Base-by-base conservation (phyloP, 92 coral and sea anemone species). In the Ricordea florida region DNA sequence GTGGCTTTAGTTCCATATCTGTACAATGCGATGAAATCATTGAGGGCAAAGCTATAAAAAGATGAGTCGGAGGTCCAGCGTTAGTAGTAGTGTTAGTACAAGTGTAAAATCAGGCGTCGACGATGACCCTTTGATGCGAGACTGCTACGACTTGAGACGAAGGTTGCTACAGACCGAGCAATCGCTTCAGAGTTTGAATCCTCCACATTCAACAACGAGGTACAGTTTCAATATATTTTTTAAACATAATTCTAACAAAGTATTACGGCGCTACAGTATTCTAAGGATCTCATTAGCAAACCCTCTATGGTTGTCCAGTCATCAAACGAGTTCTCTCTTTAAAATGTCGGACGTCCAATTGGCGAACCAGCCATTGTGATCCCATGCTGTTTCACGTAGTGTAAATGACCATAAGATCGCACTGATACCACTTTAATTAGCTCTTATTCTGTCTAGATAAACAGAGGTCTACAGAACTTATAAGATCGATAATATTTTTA, bases 21-120 rank as follows among this genome's bases (percentile, higher is more conserved):
- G n/a, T n/a, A 55, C 30, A 16, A 6, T 37, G 44, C 44, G 44
- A 59, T 60, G 80, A 25, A 20, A 10, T 4, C 59, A 18, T 31
- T 57, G 69, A 78, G 62, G 33, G 5, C 41, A 61, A 62, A 52
- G 40, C 6, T 25, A 62, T n/a, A n/a, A 36, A 29, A 85, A 62
- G 60, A 94, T 94, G 98, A 94, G 98, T 88, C 94, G 98, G 58
- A 88, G 94, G 72, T 94, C 98, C 30, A 94, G 98, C 76, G 77
- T 80, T 30, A 88, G 90, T 27, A 91, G 97, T 47, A 92, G 98
- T 75, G 83, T 87, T 9, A 86, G 92, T 46, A 89, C 92, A 5
- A 87, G 97, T 53, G 87, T 77, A 45, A 94, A 87, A 71, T 92
- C 92, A n/a, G 97, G 92, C 7, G 78, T 90, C 8, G 97, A 85